Evolutionary conservation across 2,113 vertebrate species (phyloP).

Genomic region (Hypomesus transpacificus): DNA sequence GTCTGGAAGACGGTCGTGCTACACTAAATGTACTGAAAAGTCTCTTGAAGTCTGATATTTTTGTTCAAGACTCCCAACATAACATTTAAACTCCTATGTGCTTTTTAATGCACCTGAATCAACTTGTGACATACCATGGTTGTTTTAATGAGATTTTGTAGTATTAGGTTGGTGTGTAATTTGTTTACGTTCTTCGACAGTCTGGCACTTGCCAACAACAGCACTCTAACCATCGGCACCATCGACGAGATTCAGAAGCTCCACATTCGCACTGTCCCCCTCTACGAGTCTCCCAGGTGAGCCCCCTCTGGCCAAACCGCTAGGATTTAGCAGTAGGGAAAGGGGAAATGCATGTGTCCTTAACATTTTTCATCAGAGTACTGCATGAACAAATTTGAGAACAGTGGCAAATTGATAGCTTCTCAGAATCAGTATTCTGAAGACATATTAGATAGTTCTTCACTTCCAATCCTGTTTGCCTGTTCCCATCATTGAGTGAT

Average conservation of each 20-base stretch:
- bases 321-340: too few species aligned
- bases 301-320: slow-evolving; percentile 11
- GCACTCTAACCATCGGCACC: slow-evolving; percentile 96
- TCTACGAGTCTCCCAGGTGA: slow-evolving; percentile 95
- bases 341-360: too few species aligned
- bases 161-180: not conserved
- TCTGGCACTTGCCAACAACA: slow-evolving; percentile 95
- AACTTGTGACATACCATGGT: not conserved
- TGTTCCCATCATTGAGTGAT: too few species aligned
- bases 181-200: slow-evolving; percentile 50
- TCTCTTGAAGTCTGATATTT: not conserved
- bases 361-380: not conserved
- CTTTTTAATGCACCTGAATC: not conserved
- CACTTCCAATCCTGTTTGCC: too few species aligned
- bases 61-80: too few species aligned
- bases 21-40: not conserved
- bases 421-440: too few species aligned
- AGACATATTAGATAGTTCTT: too few species aligned
- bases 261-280: slow-evolving; percentile 94
- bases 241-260: slow-evolving; percentile 99
- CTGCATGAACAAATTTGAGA: not conserved
- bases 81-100: not conserved
- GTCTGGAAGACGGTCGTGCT: not conserved
- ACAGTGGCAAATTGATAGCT: too few species aligned
- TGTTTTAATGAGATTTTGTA: not conserved